Conservation (phyloP, 2,888 invertebrate genomes). For the Lycia hirtaria region DNA sequence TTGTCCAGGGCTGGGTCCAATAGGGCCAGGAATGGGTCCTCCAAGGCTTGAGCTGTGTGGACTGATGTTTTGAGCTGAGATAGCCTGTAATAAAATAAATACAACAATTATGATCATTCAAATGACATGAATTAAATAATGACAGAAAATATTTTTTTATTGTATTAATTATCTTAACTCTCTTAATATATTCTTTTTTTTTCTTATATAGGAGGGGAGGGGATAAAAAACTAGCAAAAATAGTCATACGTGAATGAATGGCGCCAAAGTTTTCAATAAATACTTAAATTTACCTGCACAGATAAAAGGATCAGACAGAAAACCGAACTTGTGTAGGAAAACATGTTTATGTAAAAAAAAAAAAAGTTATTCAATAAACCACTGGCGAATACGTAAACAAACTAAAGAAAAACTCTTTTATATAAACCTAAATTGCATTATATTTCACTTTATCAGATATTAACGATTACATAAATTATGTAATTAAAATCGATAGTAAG, state of each 20-base stretch:
- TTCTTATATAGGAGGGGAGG: too few species aligned
- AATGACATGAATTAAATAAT: too few species aligned
- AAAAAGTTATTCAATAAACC: not conserved
- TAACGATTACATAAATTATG: not conserved
- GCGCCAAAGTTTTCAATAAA: too few species aligned
- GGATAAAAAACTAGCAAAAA: too few species aligned
- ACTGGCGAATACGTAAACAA: not conserved
- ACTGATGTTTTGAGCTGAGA: not conserved
- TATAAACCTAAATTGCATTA: not conserved
- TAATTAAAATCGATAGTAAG: not conserved
- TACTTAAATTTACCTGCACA: not conserved
- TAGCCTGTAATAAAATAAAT: constrained; percentile 14
- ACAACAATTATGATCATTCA: too few species aligned
- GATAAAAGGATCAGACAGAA: not conserved
- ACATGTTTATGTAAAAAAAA: not conserved
- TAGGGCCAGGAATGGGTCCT: constrained; percentile 2
- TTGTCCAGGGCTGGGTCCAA: constrained; percentile 9
- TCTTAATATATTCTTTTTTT: too few species aligned
- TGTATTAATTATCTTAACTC: too few species aligned
- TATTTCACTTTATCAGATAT: not conserved
- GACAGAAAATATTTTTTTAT: too few species aligned
- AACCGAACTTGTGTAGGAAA: not conserved
- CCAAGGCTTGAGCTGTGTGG: constrained; percentile 5
- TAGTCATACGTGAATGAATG: too few species aligned
- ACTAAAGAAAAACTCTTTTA: not conserved